A percentile compares a stretch with the other conserved stretches of the same genome.
These are phyloP conservation scores for Illadopsis cleaveri DNA, from an alignment of 2,113 vertebrate species.

Conservation along the genomic window DNA sequence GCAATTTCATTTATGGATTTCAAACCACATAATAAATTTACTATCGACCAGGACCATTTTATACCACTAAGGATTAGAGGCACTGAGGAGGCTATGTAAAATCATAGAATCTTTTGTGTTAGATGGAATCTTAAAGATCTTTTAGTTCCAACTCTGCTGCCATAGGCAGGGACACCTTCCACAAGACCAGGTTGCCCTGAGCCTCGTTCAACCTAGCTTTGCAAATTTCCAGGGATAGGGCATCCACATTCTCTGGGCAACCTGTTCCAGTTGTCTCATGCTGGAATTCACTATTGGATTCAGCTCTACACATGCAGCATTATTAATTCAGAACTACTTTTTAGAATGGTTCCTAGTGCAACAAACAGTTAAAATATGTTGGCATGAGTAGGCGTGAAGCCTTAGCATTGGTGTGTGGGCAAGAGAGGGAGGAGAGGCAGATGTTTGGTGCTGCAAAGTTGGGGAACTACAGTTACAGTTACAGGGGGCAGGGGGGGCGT, in stretches of 20 bases:
- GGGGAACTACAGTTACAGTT: background rate
- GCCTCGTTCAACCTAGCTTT: background rate
- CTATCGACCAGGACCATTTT: background rate
- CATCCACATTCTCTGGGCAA: background rate
- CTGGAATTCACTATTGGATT: background rate
- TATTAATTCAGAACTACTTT: background rate
- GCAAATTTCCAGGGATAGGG: background rate
- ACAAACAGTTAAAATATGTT: background rate
- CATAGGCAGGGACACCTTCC: background rate
- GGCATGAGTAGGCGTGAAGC: background rate
- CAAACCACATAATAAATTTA: background rate
- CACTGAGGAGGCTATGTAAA: background rate
- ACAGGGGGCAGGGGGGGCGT: too few relatives aligned
- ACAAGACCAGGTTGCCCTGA: background rate
- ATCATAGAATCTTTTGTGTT: background rate
- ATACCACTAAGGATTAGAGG: background rate
- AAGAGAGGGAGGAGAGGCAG: background rate
- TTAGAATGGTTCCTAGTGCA: background rate
- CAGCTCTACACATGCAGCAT: background rate
- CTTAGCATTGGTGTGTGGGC: background rate
- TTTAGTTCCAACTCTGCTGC: background rate
- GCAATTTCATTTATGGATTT: background rate
- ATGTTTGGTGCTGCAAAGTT: background rate
- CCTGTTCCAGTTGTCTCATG: background rate
- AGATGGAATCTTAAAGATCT: background rate